Conservation (phyloP, 1,140 invertebrate genomes). For the Vanessa tameamea region DNA sequence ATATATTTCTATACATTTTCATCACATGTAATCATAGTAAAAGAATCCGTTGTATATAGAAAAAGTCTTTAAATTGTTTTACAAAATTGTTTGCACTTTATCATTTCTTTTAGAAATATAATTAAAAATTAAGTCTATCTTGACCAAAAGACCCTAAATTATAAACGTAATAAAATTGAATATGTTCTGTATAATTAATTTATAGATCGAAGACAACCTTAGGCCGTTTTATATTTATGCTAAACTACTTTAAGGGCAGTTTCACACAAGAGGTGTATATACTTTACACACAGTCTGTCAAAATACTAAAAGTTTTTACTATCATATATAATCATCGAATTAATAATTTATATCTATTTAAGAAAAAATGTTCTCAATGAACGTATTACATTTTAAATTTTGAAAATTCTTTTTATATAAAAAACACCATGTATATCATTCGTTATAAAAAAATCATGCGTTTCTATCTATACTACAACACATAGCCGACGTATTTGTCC, state of each 20-base stretch:
- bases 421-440: neutral
- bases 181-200: neutral
- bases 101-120: neutral
- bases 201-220: constrained; percentile 25
- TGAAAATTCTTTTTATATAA: neutral
- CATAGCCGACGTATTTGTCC: too few species aligned
- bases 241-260: constrained; percentile 38
- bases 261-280: constrained; percentile 39
- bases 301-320: constrained; percentile 20
- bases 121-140: neutral
- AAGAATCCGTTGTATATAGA: constrained; percentile 5
- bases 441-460: too few species aligned
- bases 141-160: neutral
- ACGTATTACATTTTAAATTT: too few species aligned
- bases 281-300: constrained; percentile 41
- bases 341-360: neutral
- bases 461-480: too few species aligned
- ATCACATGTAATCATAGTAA: neutral
- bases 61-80: constrained; percentile 1
- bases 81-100: neutral
- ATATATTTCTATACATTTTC: neutral
- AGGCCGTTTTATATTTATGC: constrained; percentile 41
- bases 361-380: neutral
- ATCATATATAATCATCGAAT: neutral
- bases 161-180: neutral